Conservation (phyloP, 2,888 invertebrate genomes). For the Hemicrepidius hirtus region DNA sequence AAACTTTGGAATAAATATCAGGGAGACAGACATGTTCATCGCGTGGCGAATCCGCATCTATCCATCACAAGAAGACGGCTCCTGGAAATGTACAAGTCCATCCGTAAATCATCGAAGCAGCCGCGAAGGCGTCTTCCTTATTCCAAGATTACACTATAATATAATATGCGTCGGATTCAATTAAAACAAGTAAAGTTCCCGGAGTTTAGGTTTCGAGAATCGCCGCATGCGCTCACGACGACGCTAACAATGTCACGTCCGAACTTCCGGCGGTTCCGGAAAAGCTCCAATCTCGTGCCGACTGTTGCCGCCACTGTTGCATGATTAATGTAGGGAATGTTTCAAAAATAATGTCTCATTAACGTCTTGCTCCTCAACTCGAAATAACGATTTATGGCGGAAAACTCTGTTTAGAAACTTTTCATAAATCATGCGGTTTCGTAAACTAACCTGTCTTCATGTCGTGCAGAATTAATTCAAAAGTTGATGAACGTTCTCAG, state of each 20-base stretch:
- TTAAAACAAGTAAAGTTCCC: constrained; percentile 48
- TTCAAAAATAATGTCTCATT: constrained; percentile 70
- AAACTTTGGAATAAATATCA: constrained; percentile 55
- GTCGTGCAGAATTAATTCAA: constrained; percentile 9
- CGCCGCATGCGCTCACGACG: constrained; percentile 48
- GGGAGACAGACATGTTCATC: constrained; percentile 55
- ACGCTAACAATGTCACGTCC: constrained; percentile 54
- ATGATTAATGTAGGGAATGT: constrained; percentile 67
- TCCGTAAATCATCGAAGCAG: constrained; percentile 54
- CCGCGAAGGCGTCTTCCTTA: constrained; percentile 48
- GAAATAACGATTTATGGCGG: constrained; percentile 67
- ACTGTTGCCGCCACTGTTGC: constrained; percentile 57
- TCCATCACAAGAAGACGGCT: constrained; percentile 53
- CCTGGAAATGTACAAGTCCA: constrained; percentile 51
- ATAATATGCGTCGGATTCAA: constrained; percentile 52
- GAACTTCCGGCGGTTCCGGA: constrained; percentile 52
- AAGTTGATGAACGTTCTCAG: not conserved
- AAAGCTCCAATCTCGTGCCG: constrained; percentile 54
- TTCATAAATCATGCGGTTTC: constrained; percentile 64
- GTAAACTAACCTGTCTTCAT: constrained; percentile 38
- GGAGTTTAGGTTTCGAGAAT: constrained; percentile 42
- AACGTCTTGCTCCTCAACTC: constrained; percentile 65
- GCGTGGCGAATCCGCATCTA: constrained; percentile 52
- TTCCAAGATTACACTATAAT: constrained; percentile 49
- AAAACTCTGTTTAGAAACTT: constrained; percentile 65